Evolutionary conservation across 1,140 invertebrate species (phyloP).

Genomic region (Epicauta chinensis): DNA sequence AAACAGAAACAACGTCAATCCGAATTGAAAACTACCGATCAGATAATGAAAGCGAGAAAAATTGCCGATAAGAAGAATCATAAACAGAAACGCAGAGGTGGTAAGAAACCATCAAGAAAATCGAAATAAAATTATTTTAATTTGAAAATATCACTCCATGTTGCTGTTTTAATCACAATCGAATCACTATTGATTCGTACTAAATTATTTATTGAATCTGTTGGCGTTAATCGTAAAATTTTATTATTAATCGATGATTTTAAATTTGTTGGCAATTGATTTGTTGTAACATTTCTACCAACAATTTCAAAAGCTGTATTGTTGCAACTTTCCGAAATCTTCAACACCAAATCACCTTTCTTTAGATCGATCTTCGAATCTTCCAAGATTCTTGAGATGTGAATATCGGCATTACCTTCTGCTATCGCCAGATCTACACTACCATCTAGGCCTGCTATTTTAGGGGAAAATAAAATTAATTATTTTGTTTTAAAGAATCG

Average conservation of each 20-base stretch:
- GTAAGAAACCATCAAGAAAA: slow-evolving; percentile 36
- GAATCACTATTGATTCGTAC: slow-evolving; percentile 16
- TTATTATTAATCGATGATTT: slow-evolving; percentile 7
- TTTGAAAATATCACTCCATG: slow-evolving; percentile 28
- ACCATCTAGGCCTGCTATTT: slow-evolving; percentile 33
- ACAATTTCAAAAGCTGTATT: slow-evolving; percentile 23
- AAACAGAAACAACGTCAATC: slow-evolving; percentile 45
- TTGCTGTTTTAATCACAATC: slow-evolving; percentile 18
- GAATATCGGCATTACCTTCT: slow-evolving; percentile 26
- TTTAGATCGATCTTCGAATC: slow-evolving; percentile 21
- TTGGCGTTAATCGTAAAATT: slow-evolving; percentile 9
- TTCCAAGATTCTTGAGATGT: slow-evolving; percentile 23
- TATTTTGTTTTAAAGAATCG: too few species aligned
- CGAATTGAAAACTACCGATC: slow-evolving; percentile 61
- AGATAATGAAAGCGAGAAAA: slow-evolving; percentile 62
- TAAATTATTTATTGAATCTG: background rate
- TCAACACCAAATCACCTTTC: slow-evolving; percentile 18
- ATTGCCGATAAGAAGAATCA: slow-evolving; percentile 48
- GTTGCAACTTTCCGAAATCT: slow-evolving; percentile 26
- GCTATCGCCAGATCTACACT: slow-evolving; percentile 15
- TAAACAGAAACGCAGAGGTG: slow-evolving; percentile 37
- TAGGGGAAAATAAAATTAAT: too few species aligned
- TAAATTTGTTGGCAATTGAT: slow-evolving; percentile 3
- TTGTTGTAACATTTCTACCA: slow-evolving; percentile 9
- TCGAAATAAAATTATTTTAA: slow-evolving; percentile 25